phyloP scores from a whole-genome alignment of 2,797 vertebrate species.

The Squalus acanthias region DNA sequence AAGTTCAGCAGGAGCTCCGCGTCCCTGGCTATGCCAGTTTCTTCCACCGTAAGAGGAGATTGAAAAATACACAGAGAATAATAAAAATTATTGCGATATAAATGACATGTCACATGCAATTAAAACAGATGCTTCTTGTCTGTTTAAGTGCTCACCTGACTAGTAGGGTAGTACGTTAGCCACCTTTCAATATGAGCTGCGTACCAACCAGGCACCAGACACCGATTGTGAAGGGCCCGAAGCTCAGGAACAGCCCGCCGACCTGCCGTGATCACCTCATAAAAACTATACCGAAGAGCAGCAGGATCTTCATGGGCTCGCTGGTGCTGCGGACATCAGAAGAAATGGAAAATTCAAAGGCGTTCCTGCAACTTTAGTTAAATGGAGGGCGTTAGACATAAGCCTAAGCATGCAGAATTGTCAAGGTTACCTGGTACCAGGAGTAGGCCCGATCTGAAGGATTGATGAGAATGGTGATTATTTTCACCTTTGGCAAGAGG shows the following conservation, averaged over 20 bases:
- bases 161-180: conserved; percentile 75
- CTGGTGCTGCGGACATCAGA: conserved; percentile 69
- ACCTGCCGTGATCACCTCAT: conserved; percentile 79
- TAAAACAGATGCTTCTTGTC: background rate
- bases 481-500: conserved; percentile 88
- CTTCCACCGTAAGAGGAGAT: background rate
- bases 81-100: background rate
- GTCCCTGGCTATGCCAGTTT: no score
- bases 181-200: conserved; percentile 83
- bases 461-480: conserved; percentile 92
- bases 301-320: conserved; percentile 83
- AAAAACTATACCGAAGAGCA: conserved; percentile 82
- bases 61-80: background rate
- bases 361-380: background rate
- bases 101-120: background rate
- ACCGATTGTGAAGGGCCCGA: conserved; percentile 76
- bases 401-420: background rate
- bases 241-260: conserved; percentile 66
- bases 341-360: background rate
- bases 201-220: conserved; percentile 81
- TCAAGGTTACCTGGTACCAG: conserved; percentile 87
- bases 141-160: conserved; percentile 67
- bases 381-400: background rate
- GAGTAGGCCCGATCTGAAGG: conserved; percentile 91
- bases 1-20: no score